Evolutionary conservation across 2,888 invertebrate species (phyloP), one percentile per base, ranked within the genome.

Genomic region (Mythimna lalbum): DNA sequence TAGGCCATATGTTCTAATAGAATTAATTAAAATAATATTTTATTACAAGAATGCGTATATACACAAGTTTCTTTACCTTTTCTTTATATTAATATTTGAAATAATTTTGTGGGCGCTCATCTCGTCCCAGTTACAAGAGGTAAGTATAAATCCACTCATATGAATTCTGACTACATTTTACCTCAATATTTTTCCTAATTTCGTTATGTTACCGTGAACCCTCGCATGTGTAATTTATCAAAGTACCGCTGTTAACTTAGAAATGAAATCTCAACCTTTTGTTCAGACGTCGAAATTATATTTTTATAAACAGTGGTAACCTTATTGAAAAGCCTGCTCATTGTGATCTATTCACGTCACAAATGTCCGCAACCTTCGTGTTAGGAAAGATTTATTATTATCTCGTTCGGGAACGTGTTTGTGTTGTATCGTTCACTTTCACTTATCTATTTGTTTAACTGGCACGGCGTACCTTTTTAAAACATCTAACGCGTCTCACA

Each of bases 311-410:
- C 21, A 31, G 39, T 66, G 59, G 43, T 27, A 50, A 36, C 21
- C 23, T 33, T 53, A 69, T 64, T 73, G 27, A 53, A 60, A 65
- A 70, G 49, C 53, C 17, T 21, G 47, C 62, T 73, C 6, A 49
- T 56, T 55, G 49, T 69, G 63, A 67, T 71, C 52, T 59, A 64
- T 74, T 75, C 61, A 27, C 47, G 70, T 66, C 56, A 65, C 62
- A 73, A 73, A 62, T 63, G 57, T 59, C 50, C 57, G 56, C 62
- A 63, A 47, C 62, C 36, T 33, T 71, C 36, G 61, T 52, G 50
- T 56, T 69, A 50, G n/a, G 39, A 69, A 63, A 49, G 39, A 67
- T 80, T 73, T 80, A 69, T 79, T 77, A 50, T 72, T 60, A 55
- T 52, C 62, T 39, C 49, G 55, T 63, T 73, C 19, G 62, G 56